Evolutionary conservation across 2,797 vertebrate species (phyloP).

Genomic region (Gastrophryne carolinensis): DNA sequence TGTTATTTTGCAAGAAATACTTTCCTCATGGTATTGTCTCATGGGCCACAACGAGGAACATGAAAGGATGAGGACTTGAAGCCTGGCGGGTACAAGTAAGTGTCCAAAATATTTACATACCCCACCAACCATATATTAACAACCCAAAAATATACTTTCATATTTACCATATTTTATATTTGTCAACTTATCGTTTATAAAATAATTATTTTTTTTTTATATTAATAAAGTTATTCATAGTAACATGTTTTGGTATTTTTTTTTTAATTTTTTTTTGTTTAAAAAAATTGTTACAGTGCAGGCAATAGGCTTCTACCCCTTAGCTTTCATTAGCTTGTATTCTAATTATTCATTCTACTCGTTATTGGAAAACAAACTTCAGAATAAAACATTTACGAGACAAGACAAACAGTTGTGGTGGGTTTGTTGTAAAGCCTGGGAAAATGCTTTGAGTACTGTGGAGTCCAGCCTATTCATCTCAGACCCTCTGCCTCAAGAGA

Average conservation of each 20-base stretch:
- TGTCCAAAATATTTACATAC: too few relatives aligned
- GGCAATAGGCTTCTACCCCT: background rate
- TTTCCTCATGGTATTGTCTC: background rate
- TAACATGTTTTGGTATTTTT: too few relatives aligned
- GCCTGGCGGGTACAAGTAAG: slow-evolving; percentile 16
- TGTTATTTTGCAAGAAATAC: background rate
- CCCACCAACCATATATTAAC: too few relatives aligned
- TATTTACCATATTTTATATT: too few relatives aligned
- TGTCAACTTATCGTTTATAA: too few relatives aligned
- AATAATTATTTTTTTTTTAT: too few relatives aligned
- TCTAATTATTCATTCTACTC: slow-evolving; percentile 51
- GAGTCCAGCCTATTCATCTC: slow-evolving; percentile 71
- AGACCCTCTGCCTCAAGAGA: slow-evolving; percentile 70
- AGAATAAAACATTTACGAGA: slow-evolving; percentile 70
- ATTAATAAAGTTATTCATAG: too few relatives aligned
- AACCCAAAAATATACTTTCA: too few relatives aligned
- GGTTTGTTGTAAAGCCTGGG: slow-evolving; percentile 84
- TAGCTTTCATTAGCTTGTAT: background rate
- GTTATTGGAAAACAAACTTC: slow-evolving; percentile 68
- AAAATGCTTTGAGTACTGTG: slow-evolving; percentile 78
- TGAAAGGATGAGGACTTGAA: background rate
- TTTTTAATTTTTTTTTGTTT: too few relatives aligned
- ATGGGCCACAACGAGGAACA: background rate
- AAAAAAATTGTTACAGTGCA: too few relatives aligned
- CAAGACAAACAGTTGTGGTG: slow-evolving; percentile 82